A percentile compares a stretch with the other conserved stretches of the same genome.
Evolutionary conservation across 2,113 vertebrate species (phyloP).

Genomic region (Alethe castanea): DNA sequence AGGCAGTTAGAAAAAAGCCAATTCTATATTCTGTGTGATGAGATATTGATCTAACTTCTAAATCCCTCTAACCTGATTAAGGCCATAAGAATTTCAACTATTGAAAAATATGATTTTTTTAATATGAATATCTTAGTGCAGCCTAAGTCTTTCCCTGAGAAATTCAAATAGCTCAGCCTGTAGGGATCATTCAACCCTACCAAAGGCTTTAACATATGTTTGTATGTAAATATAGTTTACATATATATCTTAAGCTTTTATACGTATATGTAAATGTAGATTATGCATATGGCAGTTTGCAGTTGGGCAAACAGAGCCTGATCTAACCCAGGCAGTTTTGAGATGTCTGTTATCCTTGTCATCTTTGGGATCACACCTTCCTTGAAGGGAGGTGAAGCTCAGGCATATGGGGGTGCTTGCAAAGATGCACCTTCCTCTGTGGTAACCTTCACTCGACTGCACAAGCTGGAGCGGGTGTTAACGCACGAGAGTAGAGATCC

Average conservation of each 20-base stretch:
- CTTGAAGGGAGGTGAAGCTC: neutral
- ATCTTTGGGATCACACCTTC: neutral
- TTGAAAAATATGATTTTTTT: neutral
- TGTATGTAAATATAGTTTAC: neutral
- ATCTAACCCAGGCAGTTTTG: neutral
- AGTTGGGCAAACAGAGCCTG: neutral
- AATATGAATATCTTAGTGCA: neutral
- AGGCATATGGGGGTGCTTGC: neutral
- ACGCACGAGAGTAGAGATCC: neutral
- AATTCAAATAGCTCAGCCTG: neutral
- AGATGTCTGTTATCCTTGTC: neutral
- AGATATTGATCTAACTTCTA: constrained; percentile 11
- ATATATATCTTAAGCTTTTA: neutral
- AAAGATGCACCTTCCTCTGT: neutral
- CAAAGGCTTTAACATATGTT: neutral
- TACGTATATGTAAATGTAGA: neutral
- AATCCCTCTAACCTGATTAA: constrained; percentile 40
- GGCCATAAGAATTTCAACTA: neutral
- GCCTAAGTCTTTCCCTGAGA: neutral
- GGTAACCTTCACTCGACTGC: neutral
- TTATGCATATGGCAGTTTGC: neutral
- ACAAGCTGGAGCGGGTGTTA: neutral
- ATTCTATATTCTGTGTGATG: neutral
- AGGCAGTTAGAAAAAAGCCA: neutral
- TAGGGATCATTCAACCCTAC: neutral